Percentiles rank a stretch among this genome's conserved stretches.
Evolutionary conservation across 37 sponge, comb jelly and placozoan genomes (phyloP).

Genomic region (Petrosia ficiformis): DNA sequence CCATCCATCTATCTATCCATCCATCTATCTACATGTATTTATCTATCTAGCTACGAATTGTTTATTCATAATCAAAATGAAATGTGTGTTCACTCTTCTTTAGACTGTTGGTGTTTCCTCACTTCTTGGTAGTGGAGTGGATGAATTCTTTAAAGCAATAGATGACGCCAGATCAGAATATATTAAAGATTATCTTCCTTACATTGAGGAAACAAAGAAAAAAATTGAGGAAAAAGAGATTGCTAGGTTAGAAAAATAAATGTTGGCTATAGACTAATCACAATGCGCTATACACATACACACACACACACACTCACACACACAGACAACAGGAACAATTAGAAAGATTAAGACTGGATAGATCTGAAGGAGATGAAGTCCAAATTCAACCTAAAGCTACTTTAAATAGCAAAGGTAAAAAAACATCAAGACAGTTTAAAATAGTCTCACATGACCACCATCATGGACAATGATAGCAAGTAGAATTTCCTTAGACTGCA

Average conservation of each 20-base stretch:
- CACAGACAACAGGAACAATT: constrained; percentile 26
- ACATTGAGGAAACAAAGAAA: constrained; percentile 7
- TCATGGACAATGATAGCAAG: too few relatives aligned
- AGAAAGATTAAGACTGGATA: constrained; percentile 22
- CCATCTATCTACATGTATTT: too few relatives aligned
- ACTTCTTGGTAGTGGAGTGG: constrained; percentile 68
- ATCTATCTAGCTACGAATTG: too few relatives aligned
- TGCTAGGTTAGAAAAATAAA: neutral
- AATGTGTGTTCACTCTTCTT: constrained; percentile 2
- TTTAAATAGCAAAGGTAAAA: too few relatives aligned
- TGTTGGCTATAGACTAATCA: neutral
- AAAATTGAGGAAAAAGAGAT: constrained; percentile 5
- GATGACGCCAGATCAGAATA: constrained; percentile 75
- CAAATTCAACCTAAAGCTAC: neutral
- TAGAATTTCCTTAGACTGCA: too few relatives aligned
- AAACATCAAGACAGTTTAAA: too few relatives aligned
- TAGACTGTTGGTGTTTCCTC: constrained; percentile 90
- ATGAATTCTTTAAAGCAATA: constrained; percentile 75
- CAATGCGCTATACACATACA: too few relatives aligned
- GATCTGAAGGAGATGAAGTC: constrained; percentile 26
- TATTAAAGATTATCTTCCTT: constrained; percentile 22
- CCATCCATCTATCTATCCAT: too few relatives aligned
- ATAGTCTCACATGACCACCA: too few relatives aligned
- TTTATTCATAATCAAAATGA: too few relatives aligned
- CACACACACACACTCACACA: too few relatives aligned